phyloP scores from a whole-genome alignment of 2,797 vertebrate genomes.

The Ispidina picta region DNA sequence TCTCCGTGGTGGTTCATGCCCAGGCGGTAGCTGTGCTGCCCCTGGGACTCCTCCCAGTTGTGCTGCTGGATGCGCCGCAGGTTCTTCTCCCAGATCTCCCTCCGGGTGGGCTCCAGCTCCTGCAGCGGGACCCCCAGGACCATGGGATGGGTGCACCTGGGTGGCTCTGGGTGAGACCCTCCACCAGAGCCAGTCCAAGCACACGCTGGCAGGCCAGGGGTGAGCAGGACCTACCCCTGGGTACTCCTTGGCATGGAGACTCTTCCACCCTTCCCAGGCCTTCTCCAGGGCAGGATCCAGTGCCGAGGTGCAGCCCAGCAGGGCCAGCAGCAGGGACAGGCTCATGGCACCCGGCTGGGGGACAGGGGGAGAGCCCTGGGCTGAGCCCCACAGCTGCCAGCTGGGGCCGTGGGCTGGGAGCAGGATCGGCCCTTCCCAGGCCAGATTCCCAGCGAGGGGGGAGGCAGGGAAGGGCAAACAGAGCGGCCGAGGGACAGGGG shows the following conservation, averaged over 20 bases:
- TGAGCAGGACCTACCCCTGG: not conserved
- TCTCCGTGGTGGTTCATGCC: constrained; percentile 61
- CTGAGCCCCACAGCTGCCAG: not conserved
- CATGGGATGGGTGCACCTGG: fast-evolving
- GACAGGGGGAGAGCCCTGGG: fast-evolving
- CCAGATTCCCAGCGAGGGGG: not conserved
- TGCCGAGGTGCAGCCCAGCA: fast-evolving
- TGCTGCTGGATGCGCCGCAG: constrained; percentile 38
- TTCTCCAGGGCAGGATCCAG: constrained; percentile 1
- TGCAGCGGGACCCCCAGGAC: fast-evolving
- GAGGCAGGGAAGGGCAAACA: not conserved
- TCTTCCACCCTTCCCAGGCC: constrained; percentile 50
- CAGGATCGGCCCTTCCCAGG: not conserved
- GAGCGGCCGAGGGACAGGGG: not conserved
- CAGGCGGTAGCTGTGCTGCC: constrained; percentile 25
- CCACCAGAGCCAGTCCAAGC: fast-evolving
- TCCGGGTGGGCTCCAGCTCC: not conserved
- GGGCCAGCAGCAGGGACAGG: not conserved
- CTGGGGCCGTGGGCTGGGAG: not conserved
- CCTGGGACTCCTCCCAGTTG: not conserved
- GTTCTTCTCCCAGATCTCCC: constrained; percentile 59
- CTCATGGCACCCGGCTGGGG: not conserved
- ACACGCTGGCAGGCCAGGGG: fast-evolving
- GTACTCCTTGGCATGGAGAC: not conserved
- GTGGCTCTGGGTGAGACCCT: not conserved